Percentiles rank a stretch among this genome's conserved stretches.
Conservation (phyloP, 2,113 vertebrate species). For the Bos indicus region DNA sequence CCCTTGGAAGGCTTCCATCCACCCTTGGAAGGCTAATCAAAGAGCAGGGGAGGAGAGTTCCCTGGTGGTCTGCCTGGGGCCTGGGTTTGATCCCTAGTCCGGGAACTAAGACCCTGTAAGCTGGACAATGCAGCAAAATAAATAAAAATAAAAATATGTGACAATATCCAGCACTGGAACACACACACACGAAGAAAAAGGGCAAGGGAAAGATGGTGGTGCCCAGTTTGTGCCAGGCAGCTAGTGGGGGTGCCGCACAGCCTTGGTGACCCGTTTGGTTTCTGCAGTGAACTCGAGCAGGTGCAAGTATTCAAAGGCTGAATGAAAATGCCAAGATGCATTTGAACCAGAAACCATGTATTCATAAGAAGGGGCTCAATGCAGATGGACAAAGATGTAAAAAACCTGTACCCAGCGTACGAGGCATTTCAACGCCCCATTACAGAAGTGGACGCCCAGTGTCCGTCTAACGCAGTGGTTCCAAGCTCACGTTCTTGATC, state of each 20-base stretch:
- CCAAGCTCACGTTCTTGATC: not conserved
- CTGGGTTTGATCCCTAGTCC: not conserved
- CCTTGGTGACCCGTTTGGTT: not conserved
- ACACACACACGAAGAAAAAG: not conserved
- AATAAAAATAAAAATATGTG: not conserved
- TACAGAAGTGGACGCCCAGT: not conserved
- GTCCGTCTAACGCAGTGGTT: rapidly evolving
- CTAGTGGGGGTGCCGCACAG: not conserved
- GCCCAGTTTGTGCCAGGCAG: not conserved
- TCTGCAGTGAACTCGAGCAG: not conserved
- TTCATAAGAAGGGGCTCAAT: not conserved
- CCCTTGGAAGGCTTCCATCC: not conserved
- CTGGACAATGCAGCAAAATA: not conserved
- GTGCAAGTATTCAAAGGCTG: not conserved
- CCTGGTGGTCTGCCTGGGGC: not conserved
- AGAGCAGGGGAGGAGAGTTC: not conserved
- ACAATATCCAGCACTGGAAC: not conserved
- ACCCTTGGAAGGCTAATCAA: not conserved
- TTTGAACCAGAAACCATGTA: not conserved
- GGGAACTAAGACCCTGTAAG: not conserved
- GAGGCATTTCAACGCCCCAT: not conserved
- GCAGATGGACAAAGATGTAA: not conserved
- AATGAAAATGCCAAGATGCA: not conserved
- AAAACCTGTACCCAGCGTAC: conserved; percentile 7
- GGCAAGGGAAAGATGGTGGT: not conserved